A percentile compares a stretch with the other conserved stretches of the same genome.
Conservation (phyloP, 1,140 invertebrate species). For the Drepana arcuata region DNA sequence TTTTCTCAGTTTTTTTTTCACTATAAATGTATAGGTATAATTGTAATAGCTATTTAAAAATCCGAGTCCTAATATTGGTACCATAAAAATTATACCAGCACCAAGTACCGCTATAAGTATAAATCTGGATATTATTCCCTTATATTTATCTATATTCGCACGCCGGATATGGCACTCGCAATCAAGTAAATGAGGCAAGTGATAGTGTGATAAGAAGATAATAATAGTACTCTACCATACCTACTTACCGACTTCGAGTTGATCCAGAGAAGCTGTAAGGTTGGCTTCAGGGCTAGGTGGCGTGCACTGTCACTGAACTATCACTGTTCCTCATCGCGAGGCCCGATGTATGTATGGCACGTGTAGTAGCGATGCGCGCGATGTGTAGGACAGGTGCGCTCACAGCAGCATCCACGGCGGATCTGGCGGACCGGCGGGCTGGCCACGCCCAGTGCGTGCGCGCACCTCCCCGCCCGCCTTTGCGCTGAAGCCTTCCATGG, state of each 20-base stretch:
- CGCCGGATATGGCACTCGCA: constrained; percentile 31
- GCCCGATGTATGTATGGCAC: constrained; percentile 9
- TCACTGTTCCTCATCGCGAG: constrained; percentile 29
- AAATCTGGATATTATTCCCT: too few species aligned
- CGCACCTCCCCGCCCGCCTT: constrained; percentile 47
- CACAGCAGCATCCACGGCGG: constrained; percentile 56
- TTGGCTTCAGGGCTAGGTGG: constrained; percentile 17
- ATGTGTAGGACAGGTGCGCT: constrained; percentile 34
- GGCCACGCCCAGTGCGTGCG: constrained; percentile 56
- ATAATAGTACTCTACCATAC: too few species aligned
- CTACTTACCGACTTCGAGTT: constrained; percentile 50
- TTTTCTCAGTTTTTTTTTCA: neutral
- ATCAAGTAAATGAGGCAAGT: constrained; percentile 42
- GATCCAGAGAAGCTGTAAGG: constrained; percentile 31
- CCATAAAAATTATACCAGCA: neutral
- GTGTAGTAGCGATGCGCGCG: constrained; percentile 5
- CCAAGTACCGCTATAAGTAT: too few species aligned
- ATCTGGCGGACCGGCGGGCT: constrained; percentile 25
- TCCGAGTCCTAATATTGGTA: neutral
- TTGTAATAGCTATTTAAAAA: neutral
- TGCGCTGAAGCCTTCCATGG: constrained; percentile 38
- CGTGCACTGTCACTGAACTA: constrained; percentile 42
- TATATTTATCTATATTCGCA: constrained; percentile 26
- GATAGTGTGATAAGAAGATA: constrained; percentile 44
- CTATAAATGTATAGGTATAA: neutral